These are phyloP conservation scores for Hemistola chrysoprasaria DNA, from an alignment of 2,888 invertebrate genomes.

Conservation along the genomic window DNA sequence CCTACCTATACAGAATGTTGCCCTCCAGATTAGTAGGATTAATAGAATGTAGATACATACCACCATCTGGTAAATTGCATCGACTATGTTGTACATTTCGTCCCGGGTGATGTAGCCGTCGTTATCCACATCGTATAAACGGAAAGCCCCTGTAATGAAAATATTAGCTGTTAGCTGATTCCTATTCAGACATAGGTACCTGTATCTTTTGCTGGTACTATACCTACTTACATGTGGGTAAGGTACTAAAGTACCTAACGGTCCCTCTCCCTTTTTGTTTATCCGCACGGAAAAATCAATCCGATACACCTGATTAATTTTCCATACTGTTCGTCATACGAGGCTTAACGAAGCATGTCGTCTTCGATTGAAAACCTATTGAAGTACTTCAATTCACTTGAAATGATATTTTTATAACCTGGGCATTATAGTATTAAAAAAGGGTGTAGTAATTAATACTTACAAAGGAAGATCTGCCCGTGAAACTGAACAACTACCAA, in stretches of 20 bases:
- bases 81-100: constrained; percentile 98
- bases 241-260: background rate
- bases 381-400: too few relatives aligned
- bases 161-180: constrained; percentile 21
- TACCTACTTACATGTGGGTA: too few relatives aligned
- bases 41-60: constrained; percentile 83
- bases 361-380: background rate
- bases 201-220: too few relatives aligned
- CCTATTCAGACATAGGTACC: too few relatives aligned
- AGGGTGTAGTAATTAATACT: too few relatives aligned
- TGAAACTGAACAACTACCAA: too few relatives aligned
- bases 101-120: constrained; percentile 97
- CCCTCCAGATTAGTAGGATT: too few relatives aligned
- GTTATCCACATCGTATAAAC: constrained; percentile 97
- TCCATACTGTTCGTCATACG: constrained; percentile 9
- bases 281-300: constrained; percentile 12
- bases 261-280: constrained; percentile 6
- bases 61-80: constrained; percentile 99
- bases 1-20: too few relatives aligned
- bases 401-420: too few relatives aligned
- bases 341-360: background rate
- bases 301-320: constrained; percentile 1
- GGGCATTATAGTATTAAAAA: too few relatives aligned
- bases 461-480: too few relatives aligned
- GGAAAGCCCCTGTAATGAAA: constrained; percentile 92